Percentiles rank a stretch among this genome's conserved stretches.
Conservation (phyloP, 2,113 vertebrate species). For the Cynoglossus semilaevis region DNA sequence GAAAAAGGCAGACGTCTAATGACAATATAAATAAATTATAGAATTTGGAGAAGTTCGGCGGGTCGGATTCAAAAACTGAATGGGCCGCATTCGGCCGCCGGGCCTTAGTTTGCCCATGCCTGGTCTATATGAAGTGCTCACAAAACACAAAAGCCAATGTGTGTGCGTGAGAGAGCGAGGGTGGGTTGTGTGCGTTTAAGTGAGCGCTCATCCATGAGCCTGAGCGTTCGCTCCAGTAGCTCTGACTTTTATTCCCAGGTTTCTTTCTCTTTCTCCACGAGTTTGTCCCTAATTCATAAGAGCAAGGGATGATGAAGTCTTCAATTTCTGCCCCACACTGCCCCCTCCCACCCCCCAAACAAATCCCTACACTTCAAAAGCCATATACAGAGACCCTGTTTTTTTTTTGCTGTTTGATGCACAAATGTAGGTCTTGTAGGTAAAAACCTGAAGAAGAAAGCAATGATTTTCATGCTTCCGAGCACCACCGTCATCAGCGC, state of each 20-base stretch:
- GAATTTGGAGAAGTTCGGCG: too few relatives aligned
- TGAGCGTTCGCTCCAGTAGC: constrained; percentile 53
- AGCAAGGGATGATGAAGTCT: constrained; percentile 36
- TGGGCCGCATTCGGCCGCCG: too few relatives aligned
- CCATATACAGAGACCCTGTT: too few relatives aligned
- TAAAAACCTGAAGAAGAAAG: neutral
- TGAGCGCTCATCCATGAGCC: constrained; percentile 18
- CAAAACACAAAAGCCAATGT: neutral
- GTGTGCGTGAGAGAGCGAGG: constrained; percentile 1
- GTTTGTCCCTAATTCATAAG: constrained; percentile 64
- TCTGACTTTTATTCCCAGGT: constrained; percentile 57
- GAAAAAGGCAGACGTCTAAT: too few relatives aligned
- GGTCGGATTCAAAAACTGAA: too few relatives aligned
- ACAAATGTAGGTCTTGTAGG: neutral
- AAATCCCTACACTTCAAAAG: too few relatives aligned
- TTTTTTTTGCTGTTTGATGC: too few relatives aligned
- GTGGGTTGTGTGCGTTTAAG: constrained; percentile 52
- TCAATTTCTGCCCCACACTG: constrained; percentile 23
- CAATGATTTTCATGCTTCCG: neutral
- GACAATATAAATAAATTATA: too few relatives aligned
- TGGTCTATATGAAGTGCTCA: too few relatives aligned
- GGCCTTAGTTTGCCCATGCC: too few relatives aligned
- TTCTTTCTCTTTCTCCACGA: constrained; percentile 56
- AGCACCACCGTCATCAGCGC: constrained; percentile 13
- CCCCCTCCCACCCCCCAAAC: neutral